Evolutionary conservation across 2,113 vertebrate species (phyloP).

Genomic region (Stigmatopora nigra): DNA sequence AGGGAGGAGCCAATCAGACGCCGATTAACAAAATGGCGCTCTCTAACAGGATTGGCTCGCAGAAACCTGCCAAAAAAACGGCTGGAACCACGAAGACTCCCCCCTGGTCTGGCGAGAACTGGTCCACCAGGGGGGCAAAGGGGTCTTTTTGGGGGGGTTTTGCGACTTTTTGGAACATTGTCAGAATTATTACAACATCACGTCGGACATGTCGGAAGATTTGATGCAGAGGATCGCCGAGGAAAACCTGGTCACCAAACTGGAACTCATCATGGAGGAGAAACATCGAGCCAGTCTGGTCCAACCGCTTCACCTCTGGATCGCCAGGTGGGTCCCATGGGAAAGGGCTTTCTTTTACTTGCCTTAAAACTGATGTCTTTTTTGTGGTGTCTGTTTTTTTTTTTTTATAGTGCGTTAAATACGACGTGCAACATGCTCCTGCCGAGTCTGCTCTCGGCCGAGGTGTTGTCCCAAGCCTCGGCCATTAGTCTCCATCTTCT

Average conservation of each 20-base stretch:
- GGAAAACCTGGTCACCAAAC: constrained; percentile 73
- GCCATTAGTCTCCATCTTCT: constrained; percentile 78
- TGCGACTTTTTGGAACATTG: constrained; percentile 83
- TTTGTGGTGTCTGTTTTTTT: not conserved
- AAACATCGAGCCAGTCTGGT: constrained; percentile 47
- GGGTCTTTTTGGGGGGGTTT: constrained; percentile 80
- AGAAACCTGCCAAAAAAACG: constrained; percentile 70
- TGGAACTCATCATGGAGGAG: constrained; percentile 64
- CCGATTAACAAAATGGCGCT: not conserved
- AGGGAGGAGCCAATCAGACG: too few species aligned
- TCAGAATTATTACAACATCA: constrained; percentile 80
- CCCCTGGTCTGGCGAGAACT: constrained; percentile 93
- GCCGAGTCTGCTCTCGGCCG: constrained; percentile 70
- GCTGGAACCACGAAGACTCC: constrained; percentile 76
- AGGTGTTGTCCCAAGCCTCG: constrained; percentile 68
- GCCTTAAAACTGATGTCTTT: not conserved
- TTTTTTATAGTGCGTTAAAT: constrained; percentile 69
- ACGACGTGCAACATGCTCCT: constrained; percentile 73
- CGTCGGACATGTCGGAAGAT: constrained; percentile 69
- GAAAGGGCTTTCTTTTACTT: not conserved
- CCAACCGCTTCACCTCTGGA: constrained; percentile 80
- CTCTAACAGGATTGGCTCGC: constrained; percentile 77
- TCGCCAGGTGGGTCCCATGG: constrained; percentile 71
- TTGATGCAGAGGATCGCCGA: constrained; percentile 72
- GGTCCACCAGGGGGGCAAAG: constrained; percentile 79